phyloP scores from a whole-genome alignment of 1,140 invertebrate genomes.

The Drosophila aff. region DNA sequence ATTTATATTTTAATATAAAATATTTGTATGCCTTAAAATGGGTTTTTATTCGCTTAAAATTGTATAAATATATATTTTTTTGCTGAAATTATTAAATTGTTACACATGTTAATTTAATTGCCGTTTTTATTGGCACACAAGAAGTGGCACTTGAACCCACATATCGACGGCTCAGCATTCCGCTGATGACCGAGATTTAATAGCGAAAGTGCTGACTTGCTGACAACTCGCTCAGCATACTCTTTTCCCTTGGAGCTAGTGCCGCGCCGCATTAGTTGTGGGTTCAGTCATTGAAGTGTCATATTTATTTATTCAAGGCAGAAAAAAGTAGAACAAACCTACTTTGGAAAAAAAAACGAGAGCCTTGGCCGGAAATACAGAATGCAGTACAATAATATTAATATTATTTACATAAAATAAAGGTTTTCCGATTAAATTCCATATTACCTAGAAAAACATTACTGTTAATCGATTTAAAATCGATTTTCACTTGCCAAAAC shows the following conservation, averaged over 20 bases:
- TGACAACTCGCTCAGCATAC: conserved; percentile 13
- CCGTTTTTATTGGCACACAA: background rate
- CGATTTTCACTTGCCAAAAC: background rate
- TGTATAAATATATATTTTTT: background rate
- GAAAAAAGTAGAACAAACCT: background rate
- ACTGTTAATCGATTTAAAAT: background rate
- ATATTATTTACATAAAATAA: background rate
- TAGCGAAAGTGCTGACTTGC: conserved; percentile 29
- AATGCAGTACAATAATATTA: background rate
- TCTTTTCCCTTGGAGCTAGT: conserved; percentile 3
- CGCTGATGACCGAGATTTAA: conserved; percentile 29
- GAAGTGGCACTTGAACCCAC: conserved; percentile 14
- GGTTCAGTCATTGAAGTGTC: conserved; percentile 11
- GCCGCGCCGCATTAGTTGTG: background rate
- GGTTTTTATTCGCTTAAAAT: background rate
- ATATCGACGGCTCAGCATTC: conserved; percentile 37
- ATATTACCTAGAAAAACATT: background rate
- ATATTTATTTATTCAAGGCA: conserved; percentile 2
- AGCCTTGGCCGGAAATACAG: background rate
- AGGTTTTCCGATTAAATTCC: background rate
- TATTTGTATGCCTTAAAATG: background rate
- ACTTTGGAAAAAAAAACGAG: background rate
- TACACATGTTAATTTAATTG: conserved; percentile 15
- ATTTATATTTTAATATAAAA: background rate
- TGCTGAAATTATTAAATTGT: background rate